Base-by-base conservation (phyloP, 2,888 invertebrate species). In the Monoplex corrugatus region DNA sequence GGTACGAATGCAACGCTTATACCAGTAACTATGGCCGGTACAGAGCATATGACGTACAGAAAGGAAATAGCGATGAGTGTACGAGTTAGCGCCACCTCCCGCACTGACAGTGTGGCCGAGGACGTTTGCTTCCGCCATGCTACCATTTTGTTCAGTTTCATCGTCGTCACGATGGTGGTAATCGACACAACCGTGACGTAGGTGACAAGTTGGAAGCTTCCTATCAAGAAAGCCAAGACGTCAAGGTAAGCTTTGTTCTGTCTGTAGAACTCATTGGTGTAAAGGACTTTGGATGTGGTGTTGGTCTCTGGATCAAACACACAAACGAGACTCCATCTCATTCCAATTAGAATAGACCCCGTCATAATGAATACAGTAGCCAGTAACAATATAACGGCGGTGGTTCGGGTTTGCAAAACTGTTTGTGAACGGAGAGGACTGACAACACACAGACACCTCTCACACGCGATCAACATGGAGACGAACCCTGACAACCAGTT, bases 351-450 rank as follows among this genome's bases (percentile, higher is more conserved):
- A n/a, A 85, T 32, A 38, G 28, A 19, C 8, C 50, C 63, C 19
- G 38, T 32, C n/a, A 85, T 0, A 38, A 57, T 63, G 35, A 63
- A 28, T 19, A 40, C 6, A 2, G 85, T 44, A 2, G 63, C 43
- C n/a, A 85, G 23, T 0, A 28, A 35, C 5, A 85, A 13, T 16
- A 85, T 38, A 1, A 85, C 16, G 38, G 85, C 85, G 23, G 63
- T 85, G 23, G 85, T 85, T 28, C 63, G 35, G 2, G 85, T 85
- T 8, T 38, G 35, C 23, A 85, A 63, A 35, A 85, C 63, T 1
- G 85, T 85, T 19, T 85, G 38, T 23, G 85, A 85, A 28, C 63
- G 85, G 40, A 85, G 85, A 10, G 85, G 85, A 28, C 63, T 85
- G 38, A 85, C 85, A 5, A 85, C 63, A 38, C 85, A 85, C 1